These are phyloP conservation scores for Formica exsecta DNA, from an alignment of 1,140 invertebrate genomes.

Conservation along the genomic window DNA sequence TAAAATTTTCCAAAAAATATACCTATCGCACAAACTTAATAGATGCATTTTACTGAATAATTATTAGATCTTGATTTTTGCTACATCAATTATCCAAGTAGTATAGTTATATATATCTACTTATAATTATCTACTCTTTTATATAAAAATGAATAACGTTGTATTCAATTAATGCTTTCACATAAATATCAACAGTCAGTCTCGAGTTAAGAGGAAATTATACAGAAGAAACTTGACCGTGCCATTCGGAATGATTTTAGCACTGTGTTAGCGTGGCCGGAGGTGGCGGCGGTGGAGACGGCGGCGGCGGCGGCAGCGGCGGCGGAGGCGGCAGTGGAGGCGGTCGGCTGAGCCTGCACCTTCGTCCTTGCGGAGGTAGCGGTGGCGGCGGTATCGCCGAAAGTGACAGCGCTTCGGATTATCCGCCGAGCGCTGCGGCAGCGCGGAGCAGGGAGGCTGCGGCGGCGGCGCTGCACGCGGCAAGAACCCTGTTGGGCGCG, in stretches of 20 bases:
- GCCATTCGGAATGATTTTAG: slow-evolving; percentile 76
- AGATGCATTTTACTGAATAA: not conserved
- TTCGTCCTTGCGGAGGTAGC: slow-evolving; percentile 82
- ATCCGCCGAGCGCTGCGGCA: slow-evolving; percentile 86
- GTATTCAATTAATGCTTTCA: not conserved
- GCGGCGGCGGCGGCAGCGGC: slow-evolving; percentile 74
- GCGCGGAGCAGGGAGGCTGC: slow-evolving; percentile 85
- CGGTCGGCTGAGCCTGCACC: slow-evolving; percentile 83
- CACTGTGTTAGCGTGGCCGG: slow-evolving; percentile 87
- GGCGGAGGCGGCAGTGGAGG: slow-evolving; percentile 77
- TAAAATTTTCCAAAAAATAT: not conserved
- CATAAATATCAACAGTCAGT: not conserved
- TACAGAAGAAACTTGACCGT: not conserved
- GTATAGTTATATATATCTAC: not conserved
- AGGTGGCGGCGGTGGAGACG: slow-evolving; percentile 82
- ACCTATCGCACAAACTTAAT: not conserved
- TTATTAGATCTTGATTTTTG: not conserved
- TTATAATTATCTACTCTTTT: not conserved
- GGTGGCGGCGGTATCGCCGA: slow-evolving; percentile 82
- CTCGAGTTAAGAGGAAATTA: not conserved
- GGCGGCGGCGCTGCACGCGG: slow-evolving; percentile 86
- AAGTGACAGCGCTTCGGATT: slow-evolving; percentile 85
- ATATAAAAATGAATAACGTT: not conserved
- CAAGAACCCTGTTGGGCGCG: slow-evolving; percentile 87
- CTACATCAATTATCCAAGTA: not conserved